Percentiles rank a stretch among this genome's conserved stretches.
These are phyloP conservation scores for Halictus quadricinctus DNA, from an alignment of 2,888 invertebrate genomes.

Conservation along the genomic window DNA sequence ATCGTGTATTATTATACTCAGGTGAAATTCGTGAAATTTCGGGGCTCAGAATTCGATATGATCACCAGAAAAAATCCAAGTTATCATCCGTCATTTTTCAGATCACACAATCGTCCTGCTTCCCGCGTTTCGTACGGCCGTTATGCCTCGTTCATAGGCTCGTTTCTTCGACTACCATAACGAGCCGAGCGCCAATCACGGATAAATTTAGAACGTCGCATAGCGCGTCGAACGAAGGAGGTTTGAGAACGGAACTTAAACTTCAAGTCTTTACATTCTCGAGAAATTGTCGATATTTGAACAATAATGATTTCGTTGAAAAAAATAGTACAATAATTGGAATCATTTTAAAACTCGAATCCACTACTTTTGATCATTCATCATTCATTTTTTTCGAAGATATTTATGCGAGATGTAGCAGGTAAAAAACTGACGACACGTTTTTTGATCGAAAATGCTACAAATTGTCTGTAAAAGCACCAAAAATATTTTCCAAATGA, in stretches of 20 bases:
- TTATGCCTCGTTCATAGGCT: neutral
- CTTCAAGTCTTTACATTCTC: no score
- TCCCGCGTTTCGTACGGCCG: neutral
- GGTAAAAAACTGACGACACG: no score
- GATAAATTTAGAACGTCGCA: slow-evolving; percentile 32
- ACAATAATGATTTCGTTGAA: no score
- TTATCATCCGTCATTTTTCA: neutral
- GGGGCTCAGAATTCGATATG: neutral
- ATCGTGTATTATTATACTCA: slow-evolving; percentile 27
- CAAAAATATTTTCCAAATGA: no score
- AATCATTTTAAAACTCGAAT: no score
- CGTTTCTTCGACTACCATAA: slow-evolving; percentile 21
- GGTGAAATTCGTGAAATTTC: neutral
- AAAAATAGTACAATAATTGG: no score
- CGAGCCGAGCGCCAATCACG: slow-evolving; percentile 5
- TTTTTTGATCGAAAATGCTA: no score
- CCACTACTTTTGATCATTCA: no score
- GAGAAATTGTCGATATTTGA: no score
- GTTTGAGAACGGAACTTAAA: neutral
- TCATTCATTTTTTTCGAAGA: no score
- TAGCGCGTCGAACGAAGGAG: neutral
- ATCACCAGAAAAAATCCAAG: neutral
- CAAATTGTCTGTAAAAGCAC: no score
- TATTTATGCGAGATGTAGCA: no score
- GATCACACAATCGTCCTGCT: neutral